Evolutionary conservation across 2,888 invertebrate genomes (phyloP), one percentile per base, ranked within the genome.

Genomic region (Eupithecia inturbata): DNA sequence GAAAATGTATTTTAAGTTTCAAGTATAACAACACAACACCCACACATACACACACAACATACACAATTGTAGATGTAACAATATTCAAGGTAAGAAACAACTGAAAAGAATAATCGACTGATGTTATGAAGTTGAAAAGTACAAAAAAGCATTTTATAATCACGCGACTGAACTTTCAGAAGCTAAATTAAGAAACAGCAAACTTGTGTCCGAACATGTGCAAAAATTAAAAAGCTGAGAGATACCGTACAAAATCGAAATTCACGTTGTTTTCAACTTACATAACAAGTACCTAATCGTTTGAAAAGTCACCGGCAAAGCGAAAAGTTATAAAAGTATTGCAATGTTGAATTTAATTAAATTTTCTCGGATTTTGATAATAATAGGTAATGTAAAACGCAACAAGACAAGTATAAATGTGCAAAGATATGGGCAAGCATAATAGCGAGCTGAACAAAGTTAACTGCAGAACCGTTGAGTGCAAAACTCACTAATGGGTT

Each of bases 391-490:
- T 4, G 33, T 36, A 10, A 63, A 33, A 33, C 22, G 22, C n/a
- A 49, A 49, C n/a, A 49, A 49, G 49, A 49, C 7, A 49, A 19
- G 33, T 19, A 19, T 33, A 33, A 2, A 19, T 33, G 9, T 31
- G 19, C 63, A 57, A 39, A 66, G 39, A 26, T 41, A 68, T 16
- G 22, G 67, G 64, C 70, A 76, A 72, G 45, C 73, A 68, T 70
- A 72, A 66, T 70, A 68, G 67, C 57, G 63, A 67, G 57, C 41
- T 69, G 83, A 84, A 87, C 85, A 85, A 87, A 41, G 87, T 84
- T 83, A 82, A 81, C 82, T 82, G 83, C 85, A 90, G 89, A 90
- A 91, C 90, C 89, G 79, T 88, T 77, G 87, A 85, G 87, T 82
- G 85, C 87, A 83, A n/a, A n/a, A n/a, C n/a, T n/a, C n/a, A 85